Conservation (phyloP, 1,140 invertebrate genomes). For the Bradysia coprophila region DNA sequence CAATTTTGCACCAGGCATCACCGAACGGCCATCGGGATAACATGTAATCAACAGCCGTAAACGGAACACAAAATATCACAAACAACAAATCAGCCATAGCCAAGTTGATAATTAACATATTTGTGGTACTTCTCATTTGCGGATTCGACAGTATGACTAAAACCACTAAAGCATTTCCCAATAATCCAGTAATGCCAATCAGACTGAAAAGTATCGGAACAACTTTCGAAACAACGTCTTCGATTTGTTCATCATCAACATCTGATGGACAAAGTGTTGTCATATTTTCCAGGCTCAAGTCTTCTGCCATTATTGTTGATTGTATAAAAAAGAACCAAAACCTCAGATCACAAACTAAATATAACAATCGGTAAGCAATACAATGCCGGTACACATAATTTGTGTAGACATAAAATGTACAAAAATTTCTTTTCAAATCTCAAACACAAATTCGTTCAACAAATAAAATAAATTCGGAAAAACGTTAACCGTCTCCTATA, state of each 20-base stretch:
- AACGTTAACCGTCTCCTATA: no score
- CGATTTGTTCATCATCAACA: not conserved
- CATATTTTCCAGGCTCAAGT: no score
- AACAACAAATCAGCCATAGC: conserved; percentile 83
- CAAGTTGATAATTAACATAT: conserved; percentile 76
- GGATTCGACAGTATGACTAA: conserved; percentile 67
- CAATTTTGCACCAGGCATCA: conserved; percentile 70
- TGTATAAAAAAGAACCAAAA: no score
- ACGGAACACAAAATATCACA: conserved; percentile 88
- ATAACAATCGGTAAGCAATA: no score
- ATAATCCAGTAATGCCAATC: conserved; percentile 68
- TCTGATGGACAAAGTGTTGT: no score
- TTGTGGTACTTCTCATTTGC: conserved; percentile 83
- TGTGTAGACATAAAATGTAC: no score
- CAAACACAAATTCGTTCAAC: no score
- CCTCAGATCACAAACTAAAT: no score
- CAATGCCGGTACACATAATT: no score
- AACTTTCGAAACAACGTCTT: conserved; percentile 35
- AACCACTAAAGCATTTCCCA: conserved; percentile 77
- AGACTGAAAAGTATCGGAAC: conserved; percentile 77
- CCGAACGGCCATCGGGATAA: conserved; percentile 79
- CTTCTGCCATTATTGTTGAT: no score
- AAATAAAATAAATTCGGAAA: no score
- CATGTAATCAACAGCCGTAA: conserved; percentile 73
- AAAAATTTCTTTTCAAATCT: no score